phyloP scores from a whole-genome alignment of 2,113 vertebrate genomes.

The Grus americana region DNA sequence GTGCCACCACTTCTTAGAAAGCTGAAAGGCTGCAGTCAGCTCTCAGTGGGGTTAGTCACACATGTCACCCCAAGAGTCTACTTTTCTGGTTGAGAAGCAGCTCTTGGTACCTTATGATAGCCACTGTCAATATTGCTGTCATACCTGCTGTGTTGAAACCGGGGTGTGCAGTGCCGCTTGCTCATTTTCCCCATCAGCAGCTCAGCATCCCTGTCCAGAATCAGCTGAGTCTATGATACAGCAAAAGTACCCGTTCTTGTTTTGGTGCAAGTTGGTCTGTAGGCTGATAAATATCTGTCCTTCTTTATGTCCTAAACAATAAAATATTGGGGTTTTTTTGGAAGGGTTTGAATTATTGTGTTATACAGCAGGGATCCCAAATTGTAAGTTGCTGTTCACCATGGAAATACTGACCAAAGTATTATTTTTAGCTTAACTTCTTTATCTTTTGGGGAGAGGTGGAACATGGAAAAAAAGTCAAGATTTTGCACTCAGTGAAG shows the following conservation, averaged over 20 bases:
- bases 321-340: neutral
- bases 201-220: neutral
- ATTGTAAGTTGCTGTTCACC: neutral
- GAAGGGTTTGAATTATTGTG: neutral
- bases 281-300: neutral
- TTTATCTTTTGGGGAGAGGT: neutral
- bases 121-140: neutral
- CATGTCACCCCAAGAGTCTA: rapidly evolving
- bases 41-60: neutral
- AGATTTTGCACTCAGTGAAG: neutral
- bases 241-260: neutral
- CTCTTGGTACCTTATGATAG: neutral
- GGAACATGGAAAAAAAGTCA: neutral
- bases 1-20: slow-evolving; percentile 36
- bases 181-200: neutral
- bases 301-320: neutral
- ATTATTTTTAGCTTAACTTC: neutral
- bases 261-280: neutral
- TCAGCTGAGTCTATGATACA: neutral
- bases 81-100: neutral
- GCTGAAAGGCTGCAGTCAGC: slow-evolving; percentile 3
- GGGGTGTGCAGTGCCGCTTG: neutral
- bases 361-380: neutral
- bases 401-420: neutral
- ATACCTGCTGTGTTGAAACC: neutral